Evolutionary conservation across 2,113 vertebrate species (phyloP).

Genomic region (Strix aluco): DNA sequence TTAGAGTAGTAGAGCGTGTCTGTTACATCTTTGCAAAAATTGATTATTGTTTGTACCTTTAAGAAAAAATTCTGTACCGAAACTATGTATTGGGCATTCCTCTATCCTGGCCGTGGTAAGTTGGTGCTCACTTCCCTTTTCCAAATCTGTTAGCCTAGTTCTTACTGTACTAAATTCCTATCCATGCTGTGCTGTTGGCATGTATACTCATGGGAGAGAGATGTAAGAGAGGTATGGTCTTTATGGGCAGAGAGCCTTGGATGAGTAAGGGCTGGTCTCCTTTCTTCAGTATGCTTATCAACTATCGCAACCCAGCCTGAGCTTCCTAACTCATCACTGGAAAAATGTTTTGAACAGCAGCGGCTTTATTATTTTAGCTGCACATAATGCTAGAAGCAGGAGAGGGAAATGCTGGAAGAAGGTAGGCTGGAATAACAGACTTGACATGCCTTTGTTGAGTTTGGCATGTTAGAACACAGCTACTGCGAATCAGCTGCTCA

Average conservation of each 20-base stretch:
- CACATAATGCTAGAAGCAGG: not conserved
- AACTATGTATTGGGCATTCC: not conserved
- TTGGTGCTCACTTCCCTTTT: not conserved
- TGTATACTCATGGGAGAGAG: not conserved
- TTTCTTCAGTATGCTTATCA: not conserved
- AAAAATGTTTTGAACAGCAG: not conserved
- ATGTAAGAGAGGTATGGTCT: not conserved
- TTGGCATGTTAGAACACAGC: not conserved
- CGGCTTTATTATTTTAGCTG: not conserved
- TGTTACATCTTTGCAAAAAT: not conserved
- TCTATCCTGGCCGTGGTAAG: not conserved
- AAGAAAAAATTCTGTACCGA: not conserved
- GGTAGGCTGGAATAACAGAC: not conserved
- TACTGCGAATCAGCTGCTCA: rapidly evolving
- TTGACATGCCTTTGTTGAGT: not conserved
- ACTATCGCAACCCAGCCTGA: not conserved
- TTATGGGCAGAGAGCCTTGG: not conserved
- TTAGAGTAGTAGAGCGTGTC: not conserved
- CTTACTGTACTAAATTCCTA: not conserved
- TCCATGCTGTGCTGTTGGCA: not conserved
- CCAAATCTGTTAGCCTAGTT: not conserved
- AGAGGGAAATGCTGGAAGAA: not conserved
- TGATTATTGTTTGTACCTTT: not conserved
- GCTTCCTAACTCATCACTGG: not conserved
- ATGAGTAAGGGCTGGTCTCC: not conserved